A percentile compares a stretch with the other conserved stretches of the same genome.
Evolutionary conservation across 1,140 invertebrate genomes (phyloP).

Genomic region (Meteorus sp.): DNA sequence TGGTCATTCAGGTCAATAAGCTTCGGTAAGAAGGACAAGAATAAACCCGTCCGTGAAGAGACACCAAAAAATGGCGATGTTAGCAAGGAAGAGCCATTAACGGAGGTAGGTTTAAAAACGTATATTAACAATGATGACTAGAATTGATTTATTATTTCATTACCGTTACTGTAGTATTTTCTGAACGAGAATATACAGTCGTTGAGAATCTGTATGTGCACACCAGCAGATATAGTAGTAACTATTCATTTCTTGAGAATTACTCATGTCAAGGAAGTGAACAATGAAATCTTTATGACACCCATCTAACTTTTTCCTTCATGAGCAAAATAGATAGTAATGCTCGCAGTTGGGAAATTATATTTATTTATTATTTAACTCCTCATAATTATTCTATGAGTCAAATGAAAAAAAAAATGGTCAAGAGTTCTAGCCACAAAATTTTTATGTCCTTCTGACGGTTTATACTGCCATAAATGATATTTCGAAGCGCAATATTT

Average conservation of each 20-base stretch:
- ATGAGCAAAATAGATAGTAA: too few species aligned
- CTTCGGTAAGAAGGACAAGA: conserved; percentile 83
- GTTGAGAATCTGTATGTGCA: not conserved
- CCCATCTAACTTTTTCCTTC: too few species aligned
- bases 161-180: too few species aligned
- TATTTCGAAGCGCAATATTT: too few species aligned
- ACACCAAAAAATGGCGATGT: conserved; percentile 56
- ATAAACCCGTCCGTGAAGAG: conserved; percentile 66
- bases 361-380: not conserved
- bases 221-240: too few species aligned
- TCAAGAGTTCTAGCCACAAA: not conserved
- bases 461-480: not conserved
- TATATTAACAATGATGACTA: not conserved
- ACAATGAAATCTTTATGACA: conserved; percentile 2
- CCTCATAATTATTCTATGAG: too few species aligned
- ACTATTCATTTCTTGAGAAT: too few species aligned
- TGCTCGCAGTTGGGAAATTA: too few species aligned
- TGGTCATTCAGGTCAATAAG: conserved; percentile 84
- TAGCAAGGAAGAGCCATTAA: conserved; percentile 54
- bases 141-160: not conserved
- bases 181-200: too few species aligned
- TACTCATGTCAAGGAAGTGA: too few species aligned
- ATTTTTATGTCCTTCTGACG: not conserved
- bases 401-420: too few species aligned
- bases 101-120: conserved; percentile 51